Base-by-base conservation (phyloP, 2,797 vertebrate species). In the Enteromius paludinosus region DNA sequence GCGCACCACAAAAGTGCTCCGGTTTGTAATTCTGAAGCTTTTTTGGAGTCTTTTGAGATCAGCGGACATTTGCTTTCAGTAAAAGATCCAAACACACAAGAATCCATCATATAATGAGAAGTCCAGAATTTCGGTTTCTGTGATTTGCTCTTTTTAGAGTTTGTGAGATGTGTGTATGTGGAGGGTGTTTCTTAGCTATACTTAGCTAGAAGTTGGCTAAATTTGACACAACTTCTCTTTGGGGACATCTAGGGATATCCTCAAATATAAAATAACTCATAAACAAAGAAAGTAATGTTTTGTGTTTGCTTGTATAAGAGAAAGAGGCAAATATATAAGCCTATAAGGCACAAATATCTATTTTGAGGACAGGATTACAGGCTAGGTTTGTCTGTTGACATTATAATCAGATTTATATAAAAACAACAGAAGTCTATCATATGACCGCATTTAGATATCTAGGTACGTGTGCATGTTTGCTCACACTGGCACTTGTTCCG, bases 31-130 rank as follows among this genome's bases (percentile, higher is more conserved):
- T 87, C 82, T 20, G 82, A 78, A 84, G 65, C 74, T 77, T 72
- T 89, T 86, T 71, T 81, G 74, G 82, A 64, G 88, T 84, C 64
- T 86, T 90, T 82, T 89, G 83, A 83, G 64, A 87, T 83, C 87
- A 75, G 78, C 76, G 38, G 43, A 85, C 85, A 82, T 72, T 78
- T 78, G 86, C 75, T 84, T 88, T 87, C 69, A 85, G 86, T 86
- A 77, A 87, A 88, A 81, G 54, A 10, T 86, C 69, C 81, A 88
- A 88, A 87, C 43, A 81, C 74, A 84, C 68, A 81, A 79, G 76
- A 85, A 73, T 82, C 72, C 68, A 70, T 87, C 76, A 56, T 74
- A 69, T 88, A 85, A 89, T 88, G 84, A 88, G 84, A 87, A 86
- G 65, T 66, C 79, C 77, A 77, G 83, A 85, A 85, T 74, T 68